Base-by-base conservation (phyloP, 2,797 vertebrate species). In the Aeoliscus strigatus region DNA sequence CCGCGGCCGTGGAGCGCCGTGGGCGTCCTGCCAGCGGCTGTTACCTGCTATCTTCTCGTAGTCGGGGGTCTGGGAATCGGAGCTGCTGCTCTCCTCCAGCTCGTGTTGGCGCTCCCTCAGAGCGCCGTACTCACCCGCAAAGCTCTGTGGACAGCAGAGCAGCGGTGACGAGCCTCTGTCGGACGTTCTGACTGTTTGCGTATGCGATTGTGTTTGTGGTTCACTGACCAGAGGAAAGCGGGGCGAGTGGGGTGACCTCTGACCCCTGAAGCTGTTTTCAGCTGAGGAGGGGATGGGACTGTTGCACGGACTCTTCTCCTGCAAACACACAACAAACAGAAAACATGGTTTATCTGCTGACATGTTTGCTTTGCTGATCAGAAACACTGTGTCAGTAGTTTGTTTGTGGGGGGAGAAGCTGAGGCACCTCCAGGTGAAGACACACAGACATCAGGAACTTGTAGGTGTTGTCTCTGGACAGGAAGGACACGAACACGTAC, bases 401-500 rank as follows among this genome's bases (percentile, higher is more conserved):
- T 21, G 18, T 21, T 21, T 21, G 18, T 6, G 6, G 18, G 6
- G 18, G 18, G 6, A 21, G 18, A n/a, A n/a, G n/a, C n/a, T 24
- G n/a, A 86, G 88, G 87, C 50, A 97, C 94, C 30, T 95, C 92
- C 77, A 95, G 55, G 44, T 96, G 92, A 35, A 77, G 47, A 50
- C 95, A 98, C 50, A 96, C 66, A 37, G 91, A 91, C 74, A 86
- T 93, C 51, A 98, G 70, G 0, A 94, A 68, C 62, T 97, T 98
- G 80, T 90, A 97, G 31, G 94, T 94, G 18, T 90, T 88, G 78
- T 98, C 94, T 81, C 95, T 90, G 60, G 94, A 94, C 39, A 98
- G 88, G 13, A 98, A 87, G 3, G 94, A 98, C 47, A 95, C 92
- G 66, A 98, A 97, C 43, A 94, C 89, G 2, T 95, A 91, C 96